Evolutionary conservation across 2,797 vertebrate genomes (phyloP), one percentile per base, ranked within the genome.

Genomic region (Acanthopagrus latus): DNA sequence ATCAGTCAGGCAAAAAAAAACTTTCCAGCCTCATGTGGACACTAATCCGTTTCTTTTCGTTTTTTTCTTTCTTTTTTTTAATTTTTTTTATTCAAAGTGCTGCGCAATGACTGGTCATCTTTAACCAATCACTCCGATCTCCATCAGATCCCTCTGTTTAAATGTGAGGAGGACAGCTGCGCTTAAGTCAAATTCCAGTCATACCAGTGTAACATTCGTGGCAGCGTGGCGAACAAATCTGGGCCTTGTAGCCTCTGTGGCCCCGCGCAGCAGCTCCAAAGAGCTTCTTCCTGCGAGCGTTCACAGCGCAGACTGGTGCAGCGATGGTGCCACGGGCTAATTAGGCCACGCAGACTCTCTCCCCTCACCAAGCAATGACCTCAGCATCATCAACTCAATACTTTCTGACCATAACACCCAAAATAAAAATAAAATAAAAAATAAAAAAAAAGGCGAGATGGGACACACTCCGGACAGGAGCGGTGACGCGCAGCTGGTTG

Each of bases 321-420:
- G 85, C 38, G 70, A 68, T 73, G 85, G 71, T 52, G 88, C 87
- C 81, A 43, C 67, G 2, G 86, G 90, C 70, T 90, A 90, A 92
- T 92, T 77, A 90, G 90, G 89, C 86, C 88, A 76, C 43, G 86
- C 84, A 85, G 86, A 78, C 89, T 57, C 12, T 44, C 68, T 75
- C 67, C 59, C 79, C 78, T 81, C 74, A 84, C 73, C 78, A 63
- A 82, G 83, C 80, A 78, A 29, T 82, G 83, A 87, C 83, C 88
- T 81, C 87, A 81, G 78, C 86, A 81, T 46, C 80, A 63, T 84
- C 78, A 78, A 38, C 76, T 73, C 66, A 86, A 89, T 69, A 77
- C 72, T 85, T 66, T 77, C 82, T 90, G 87, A 88, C 84, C 83
- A 77, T 76, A n/a, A n/a, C n/a, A n/a, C n/a, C n/a, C n/a, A n/a